Evolutionary conservation across 1,140 invertebrate genomes (phyloP), one percentile per base, ranked within the genome.

Genomic region (Thaumetopoea pityocampa): DNA sequence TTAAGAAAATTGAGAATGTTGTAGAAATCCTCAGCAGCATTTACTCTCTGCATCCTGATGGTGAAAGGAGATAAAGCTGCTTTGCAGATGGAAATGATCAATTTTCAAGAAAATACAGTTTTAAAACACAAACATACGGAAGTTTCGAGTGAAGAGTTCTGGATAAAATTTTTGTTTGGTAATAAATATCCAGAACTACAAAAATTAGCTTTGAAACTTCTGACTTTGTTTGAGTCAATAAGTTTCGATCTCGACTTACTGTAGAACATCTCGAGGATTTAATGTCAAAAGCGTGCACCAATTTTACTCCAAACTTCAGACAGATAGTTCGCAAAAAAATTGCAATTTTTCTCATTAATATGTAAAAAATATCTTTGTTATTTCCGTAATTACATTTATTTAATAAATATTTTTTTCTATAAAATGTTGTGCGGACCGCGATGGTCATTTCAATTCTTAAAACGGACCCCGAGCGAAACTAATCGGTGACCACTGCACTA

Each of bases 231-330:
- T 48, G 45, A 22, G 29, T 48, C 37, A 35, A 48, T 24, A 48
- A 35, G 45, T 37, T 29, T 53, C 41, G 51, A 54, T 54, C 44
- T 54, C 51, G 14, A 47, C 33, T 53, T 48, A 53, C 40, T 40
- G 11, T 12, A 43, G 51, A 48, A 47, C 44, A 53, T 53, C 51
- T 53, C 14, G 38, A 53, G 51, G 23, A 40, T 45, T 49, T 28
- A 48, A 48, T 48, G 51, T 20, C 44, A 53, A 53, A 44, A 44
- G 40, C 23, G 12, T 54, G 45, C 45, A 54, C 35, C 33, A 52
- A 46, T 47, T 42, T 8, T 40, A 47, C 24, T 48, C 34, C 40
- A 35, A 47, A 53, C 30, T 49, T 46, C 33, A 46, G 52, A 38
- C 37, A 52, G 27, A 51, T 19, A 19, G 18, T 52, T 12, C 14